Conservation (phyloP, 2,113 vertebrate genomes). For the Dromiciops gliroides region DNA sequence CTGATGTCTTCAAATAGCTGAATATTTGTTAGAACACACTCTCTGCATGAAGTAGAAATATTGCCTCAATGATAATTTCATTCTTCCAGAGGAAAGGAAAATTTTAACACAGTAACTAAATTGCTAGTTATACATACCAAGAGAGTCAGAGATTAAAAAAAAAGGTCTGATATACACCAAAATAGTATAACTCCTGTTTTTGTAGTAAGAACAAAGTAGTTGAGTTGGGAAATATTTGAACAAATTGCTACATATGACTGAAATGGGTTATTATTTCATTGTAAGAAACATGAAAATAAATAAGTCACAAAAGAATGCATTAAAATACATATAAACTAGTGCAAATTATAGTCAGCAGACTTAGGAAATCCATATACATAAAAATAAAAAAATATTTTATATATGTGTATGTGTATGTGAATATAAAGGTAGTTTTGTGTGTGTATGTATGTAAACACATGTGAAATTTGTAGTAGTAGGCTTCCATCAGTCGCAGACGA, state of each 20-base stretch:
- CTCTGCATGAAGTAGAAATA: background rate
- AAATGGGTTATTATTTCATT: background rate
- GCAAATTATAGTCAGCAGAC: background rate
- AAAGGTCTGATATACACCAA: background rate
- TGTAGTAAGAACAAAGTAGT: background rate
- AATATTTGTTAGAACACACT: background rate
- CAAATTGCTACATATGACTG: background rate
- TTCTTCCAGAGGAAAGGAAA: background rate
- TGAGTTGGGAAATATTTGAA: background rate
- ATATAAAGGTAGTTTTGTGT: background rate
- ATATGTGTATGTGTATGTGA: no score
- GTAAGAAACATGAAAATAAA: background rate
- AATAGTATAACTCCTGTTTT: background rate
- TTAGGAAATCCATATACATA: background rate
- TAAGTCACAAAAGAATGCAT: background rate
- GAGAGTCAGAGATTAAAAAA: background rate
- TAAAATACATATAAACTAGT: background rate
- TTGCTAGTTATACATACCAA: background rate
- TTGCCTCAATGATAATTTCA: background rate
- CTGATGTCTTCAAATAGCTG: background rate
- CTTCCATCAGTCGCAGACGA: no score
- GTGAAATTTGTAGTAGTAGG: no score
- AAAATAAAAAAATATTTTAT: background rate
- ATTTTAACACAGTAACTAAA: background rate
- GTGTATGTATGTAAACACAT: background rate